Base-by-base conservation (phyloP, 2,888 invertebrate species). In the Caenorhabditis panamensis region DNA sequence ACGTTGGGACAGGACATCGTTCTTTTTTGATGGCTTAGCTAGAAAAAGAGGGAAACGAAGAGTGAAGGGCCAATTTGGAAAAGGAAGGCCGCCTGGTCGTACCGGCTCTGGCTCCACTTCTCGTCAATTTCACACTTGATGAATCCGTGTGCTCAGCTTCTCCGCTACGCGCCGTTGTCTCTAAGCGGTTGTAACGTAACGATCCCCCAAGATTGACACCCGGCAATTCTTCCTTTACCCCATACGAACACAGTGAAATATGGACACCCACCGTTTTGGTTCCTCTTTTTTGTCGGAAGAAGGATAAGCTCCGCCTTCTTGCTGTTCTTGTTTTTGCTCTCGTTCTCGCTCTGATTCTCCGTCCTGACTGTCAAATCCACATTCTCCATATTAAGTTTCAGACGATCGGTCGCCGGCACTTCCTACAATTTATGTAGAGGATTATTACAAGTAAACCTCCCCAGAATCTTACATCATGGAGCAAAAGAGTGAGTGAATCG, bases 401-500 rank as follows among this genome's bases (percentile, higher is more conserved):
- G 67, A 53, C 49, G 59, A 71, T 69, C 59, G 51, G 59, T 41
- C 41, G 63, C 47, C 63, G 77, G 58, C 31, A 37, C 20, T 44
- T 64, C 53, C 64, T 69, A 41, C 63, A 69, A 75, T 75, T 44
- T 67, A 75, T 75, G 75, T 75, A 75, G 75, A 61, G 41, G 61
- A 36, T 44, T 24, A 66, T 66, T 51, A 41, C 24, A 20, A 26
- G 37, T 20, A 1, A 31, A 41, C 28, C 31, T 18, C 18, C 24
- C 36, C 59, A 64, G 61, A 75, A 66, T 31, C 66, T 75, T 61
- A 75, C 75, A 67, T 75, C 66, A 78, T 78, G 78, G 77, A 78
- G 59, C 69, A 64, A 13, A 78, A 78, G 72, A 71, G 78, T 78
- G 20, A 47, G 56, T 41, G 13, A 41, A 41, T 41, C 41, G 28